Evolutionary conservation across 2,888 invertebrate genomes (phyloP).

Genomic region (Apodemia zela): DNA sequence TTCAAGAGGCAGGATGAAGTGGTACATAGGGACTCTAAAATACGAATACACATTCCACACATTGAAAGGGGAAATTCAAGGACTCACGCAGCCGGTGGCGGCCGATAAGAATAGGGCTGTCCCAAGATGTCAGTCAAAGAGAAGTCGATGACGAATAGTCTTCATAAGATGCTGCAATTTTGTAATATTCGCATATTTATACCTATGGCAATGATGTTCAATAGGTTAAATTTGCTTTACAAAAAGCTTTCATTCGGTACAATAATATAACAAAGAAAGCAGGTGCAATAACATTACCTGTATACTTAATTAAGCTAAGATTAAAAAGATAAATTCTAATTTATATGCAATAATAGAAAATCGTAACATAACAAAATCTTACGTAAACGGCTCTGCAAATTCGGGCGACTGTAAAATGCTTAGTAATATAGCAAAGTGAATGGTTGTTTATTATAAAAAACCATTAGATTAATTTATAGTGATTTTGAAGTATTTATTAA

Average conservation of each 20-base stretch:
- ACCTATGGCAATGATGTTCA: conserved; percentile 72
- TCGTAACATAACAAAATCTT: conserved; percentile 3
- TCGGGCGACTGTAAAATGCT: conserved; percentile 10
- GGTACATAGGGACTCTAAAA: conserved; percentile 50
- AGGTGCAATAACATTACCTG: conserved; percentile 1
- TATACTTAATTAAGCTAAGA: neutral
- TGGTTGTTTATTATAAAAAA: neutral
- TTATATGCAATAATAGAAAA: conserved; percentile 1
- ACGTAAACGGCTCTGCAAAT: conserved; percentile 9
- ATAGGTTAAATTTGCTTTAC: conserved; percentile 61
- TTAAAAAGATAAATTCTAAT: neutral
- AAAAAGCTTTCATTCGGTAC: conserved; percentile 11
- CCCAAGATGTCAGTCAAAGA: conserved; percentile 81
- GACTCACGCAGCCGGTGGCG: conserved; percentile 74
- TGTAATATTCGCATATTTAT: conserved; percentile 78
- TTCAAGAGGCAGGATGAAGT: conserved; percentile 40
- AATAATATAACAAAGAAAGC: conserved; percentile 22
- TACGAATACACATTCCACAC: conserved; percentile 68
- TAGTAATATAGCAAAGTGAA: neutral
- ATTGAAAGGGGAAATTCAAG: conserved; percentile 66
- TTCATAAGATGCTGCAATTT: conserved; percentile 86
- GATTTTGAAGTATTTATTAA: neutral
- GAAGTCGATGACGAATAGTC: conserved; percentile 86
- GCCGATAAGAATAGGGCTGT: conserved; percentile 69
- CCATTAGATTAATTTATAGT: neutral